Evolutionary conservation across 1,140 invertebrate species (phyloP).

Genomic region (Globodera rostochiensis): DNA sequence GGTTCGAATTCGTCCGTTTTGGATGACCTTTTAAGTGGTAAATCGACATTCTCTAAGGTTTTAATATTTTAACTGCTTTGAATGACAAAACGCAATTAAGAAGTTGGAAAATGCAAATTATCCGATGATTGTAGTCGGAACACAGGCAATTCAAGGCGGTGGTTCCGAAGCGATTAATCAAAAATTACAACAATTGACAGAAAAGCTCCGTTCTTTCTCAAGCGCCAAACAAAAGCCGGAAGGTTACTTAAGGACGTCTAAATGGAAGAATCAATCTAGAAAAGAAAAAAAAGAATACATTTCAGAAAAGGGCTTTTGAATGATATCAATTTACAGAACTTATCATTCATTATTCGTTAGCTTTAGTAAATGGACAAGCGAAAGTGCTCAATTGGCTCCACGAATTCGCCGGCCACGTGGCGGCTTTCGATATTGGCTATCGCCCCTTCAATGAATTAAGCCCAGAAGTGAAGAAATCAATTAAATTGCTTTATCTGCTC

Average conservation of each 20-base stretch:
- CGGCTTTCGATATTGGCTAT: slow-evolving; percentile 92
- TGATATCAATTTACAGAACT: no score
- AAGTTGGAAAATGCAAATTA: slow-evolving; percentile 79
- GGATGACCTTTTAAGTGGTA: slow-evolving; percentile 55
- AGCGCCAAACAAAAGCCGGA: slow-evolving; percentile 82
- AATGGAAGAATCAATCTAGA: no score
- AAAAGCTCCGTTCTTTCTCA: slow-evolving; percentile 56
- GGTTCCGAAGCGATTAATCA: slow-evolving; percentile 80
- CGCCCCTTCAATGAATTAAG: slow-evolving; percentile 76
- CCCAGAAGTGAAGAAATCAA: slow-evolving; percentile 67
- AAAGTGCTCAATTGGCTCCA: slow-evolving; percentile 67
- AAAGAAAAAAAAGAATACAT: no score
- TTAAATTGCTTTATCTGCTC: slow-evolving; percentile 84
- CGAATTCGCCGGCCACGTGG: slow-evolving; percentile 77
- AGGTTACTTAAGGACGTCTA: neutral
- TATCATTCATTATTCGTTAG: no score
- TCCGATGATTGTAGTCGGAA: slow-evolving; percentile 88
- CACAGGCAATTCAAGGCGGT: slow-evolving; percentile 77
- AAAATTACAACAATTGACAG: slow-evolving; percentile 75
- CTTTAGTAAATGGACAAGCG: neutral
- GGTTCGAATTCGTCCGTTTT: slow-evolving; percentile 48
- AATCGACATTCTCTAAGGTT: slow-evolving; percentile 68
- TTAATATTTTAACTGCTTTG: slow-evolving; percentile 7
- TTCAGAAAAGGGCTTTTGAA: no score
- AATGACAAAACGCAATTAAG: slow-evolving; percentile 61